Base-by-base conservation (phyloP, 2,797 vertebrate genomes). In the Leptodactylus fallax region DNA sequence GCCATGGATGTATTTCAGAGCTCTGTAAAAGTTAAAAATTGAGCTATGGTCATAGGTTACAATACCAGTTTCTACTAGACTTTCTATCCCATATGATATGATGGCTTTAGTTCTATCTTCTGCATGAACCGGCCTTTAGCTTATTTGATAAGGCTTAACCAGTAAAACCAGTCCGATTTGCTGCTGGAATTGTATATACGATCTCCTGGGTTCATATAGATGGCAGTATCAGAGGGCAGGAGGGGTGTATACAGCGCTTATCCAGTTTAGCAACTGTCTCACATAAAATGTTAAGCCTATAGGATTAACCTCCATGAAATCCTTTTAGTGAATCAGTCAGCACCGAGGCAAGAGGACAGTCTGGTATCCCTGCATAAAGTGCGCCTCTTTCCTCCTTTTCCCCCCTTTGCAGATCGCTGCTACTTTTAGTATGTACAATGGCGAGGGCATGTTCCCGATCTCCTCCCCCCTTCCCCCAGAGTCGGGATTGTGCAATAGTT, bases 401-500 rank as follows among this genome's bases (percentile, higher is more conserved):
- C 76, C 65, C 79, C 51, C 51, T 69, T 79, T 78, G 47, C 88
- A 72, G 83, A 61, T 71, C 21, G 25, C 36, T 61, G 72, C 80
- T 89, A 87, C 85, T 72, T 83, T 80, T 86, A 77, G 56, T 27
- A 25, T 61, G 63, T 61, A 56, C 6, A 23, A n/a, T 79, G 36
- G 63, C 65, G 27, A 36, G 36, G 25, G 56, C 49, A 72, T 23
- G 67, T 63, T 81, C 76, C 72, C 27, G 12, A 6, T 53, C 63
- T 79, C 81, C 81, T 77, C 81, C 63, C 61, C 87, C 80, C 69
- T 63, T 49, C 53, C 53, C 74, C 19, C 27, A n/a, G n/a, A 14
- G 47, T 63, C 14, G 47, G 23, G 88, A 90, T 90, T 90, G 87
- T 87, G 87, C 79, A 94, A 90, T 81, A 47, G 17, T 93, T 93